Evolutionary conservation across 2,888 invertebrate species (phyloP).

Genomic region (Stramonita haemastoma): DNA sequence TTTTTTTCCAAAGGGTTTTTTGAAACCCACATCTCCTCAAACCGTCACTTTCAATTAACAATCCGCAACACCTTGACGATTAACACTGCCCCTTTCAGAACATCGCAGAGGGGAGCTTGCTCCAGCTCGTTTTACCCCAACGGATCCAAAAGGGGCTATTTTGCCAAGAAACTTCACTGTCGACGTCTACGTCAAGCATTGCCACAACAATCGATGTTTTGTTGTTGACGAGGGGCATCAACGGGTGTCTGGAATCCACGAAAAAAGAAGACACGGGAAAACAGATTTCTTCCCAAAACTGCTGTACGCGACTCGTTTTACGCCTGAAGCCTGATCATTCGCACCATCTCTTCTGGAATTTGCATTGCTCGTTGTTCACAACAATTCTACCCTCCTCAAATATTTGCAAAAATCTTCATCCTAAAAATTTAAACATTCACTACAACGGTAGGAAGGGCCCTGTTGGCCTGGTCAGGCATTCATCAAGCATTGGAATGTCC

Average conservation of each 20-base stretch:
- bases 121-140: background rate
- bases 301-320: background rate
- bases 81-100: conserved; percentile 26
- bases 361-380: no score
- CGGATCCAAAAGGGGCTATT: background rate
- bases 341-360: background rate
- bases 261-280: no score
- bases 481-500: conserved; percentile 34
- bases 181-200: background rate
- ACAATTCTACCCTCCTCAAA: no score
- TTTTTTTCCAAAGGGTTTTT: conserved; percentile 63
- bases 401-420: background rate
- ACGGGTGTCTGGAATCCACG: no score
- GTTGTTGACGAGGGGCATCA: no score
- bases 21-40: conserved; percentile 53
- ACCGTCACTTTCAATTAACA: conserved; percentile 49
- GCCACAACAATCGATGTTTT: background rate
- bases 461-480: conserved; percentile 19
- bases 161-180: background rate
- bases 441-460: conserved; percentile 40
- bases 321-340: background rate
- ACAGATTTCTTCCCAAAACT: background rate
- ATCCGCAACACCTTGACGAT: conserved; percentile 58
- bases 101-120: background rate
- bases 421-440: conserved; percentile 18